phyloP scores from a whole-genome alignment of 2,888 invertebrate species.

The Lysandra bellargus region DNA sequence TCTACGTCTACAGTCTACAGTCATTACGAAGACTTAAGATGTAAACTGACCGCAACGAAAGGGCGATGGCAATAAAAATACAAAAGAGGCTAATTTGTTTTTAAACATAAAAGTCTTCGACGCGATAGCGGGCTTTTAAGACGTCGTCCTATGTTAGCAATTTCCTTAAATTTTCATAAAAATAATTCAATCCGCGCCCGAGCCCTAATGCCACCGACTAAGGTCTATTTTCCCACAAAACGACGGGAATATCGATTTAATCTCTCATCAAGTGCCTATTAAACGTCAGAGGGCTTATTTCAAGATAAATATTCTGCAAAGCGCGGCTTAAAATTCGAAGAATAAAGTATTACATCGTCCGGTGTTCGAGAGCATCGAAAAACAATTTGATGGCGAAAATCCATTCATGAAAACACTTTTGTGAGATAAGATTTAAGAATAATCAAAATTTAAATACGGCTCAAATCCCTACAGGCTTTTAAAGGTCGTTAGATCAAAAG shows the following conservation, averaged over 20 bases:
- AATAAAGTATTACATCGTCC: conserved; percentile 23
- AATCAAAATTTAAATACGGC: background rate
- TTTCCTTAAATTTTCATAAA: conserved; percentile 26
- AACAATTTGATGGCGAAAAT: background rate
- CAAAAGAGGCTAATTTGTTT: conserved; percentile 8
- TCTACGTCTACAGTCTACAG: too few relatives aligned
- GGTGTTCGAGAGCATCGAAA: conserved; percentile 2
- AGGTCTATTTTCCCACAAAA: background rate
- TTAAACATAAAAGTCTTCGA: background rate
- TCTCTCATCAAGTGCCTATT: conserved; percentile 31
- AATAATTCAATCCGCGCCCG: background rate
- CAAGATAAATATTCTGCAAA: conserved; percentile 26
- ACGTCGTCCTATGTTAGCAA: conserved; percentile 14
- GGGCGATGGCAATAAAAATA: background rate
- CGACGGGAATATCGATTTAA: conserved; percentile 27
- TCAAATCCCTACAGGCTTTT: background rate
- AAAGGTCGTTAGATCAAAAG: background rate
- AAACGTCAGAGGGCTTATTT: conserved; percentile 26
- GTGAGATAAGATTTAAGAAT: conserved; percentile 17
- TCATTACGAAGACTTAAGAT: background rate
- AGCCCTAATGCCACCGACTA: background rate
- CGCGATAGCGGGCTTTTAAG: background rate
- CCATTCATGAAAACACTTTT: background rate
- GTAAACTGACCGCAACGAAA: background rate
- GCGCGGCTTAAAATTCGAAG: conserved; percentile 14